These are phyloP conservation scores for Pogona vitticeps DNA, from an alignment of 2,113 vertebrate species.

Conservation along the genomic window DNA sequence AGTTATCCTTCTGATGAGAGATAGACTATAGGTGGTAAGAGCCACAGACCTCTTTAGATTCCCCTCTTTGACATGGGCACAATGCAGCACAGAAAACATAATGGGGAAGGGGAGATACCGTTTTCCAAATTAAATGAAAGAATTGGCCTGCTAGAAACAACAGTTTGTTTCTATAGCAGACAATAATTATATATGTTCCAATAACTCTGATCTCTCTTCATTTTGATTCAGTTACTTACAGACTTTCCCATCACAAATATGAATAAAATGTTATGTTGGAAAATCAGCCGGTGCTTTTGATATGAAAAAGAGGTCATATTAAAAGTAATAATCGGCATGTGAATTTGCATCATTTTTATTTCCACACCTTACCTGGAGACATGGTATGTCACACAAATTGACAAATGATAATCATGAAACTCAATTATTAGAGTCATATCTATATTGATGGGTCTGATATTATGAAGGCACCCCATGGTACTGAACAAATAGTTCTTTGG, in stretches of 20 bases:
- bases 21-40: fast-evolving
- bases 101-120: not conserved
- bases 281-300: slow-evolving; percentile 28
- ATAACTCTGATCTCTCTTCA: slow-evolving; percentile 20
- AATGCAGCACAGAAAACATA: not conserved
- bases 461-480: too few relatives aligned
- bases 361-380: not conserved
- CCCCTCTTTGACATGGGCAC: fast-evolving
- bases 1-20: not conserved
- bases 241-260: slow-evolving; percentile 20
- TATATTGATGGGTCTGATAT: not conserved
- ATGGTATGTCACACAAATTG: too few relatives aligned
- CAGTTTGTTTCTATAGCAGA: slow-evolving; percentile 1
- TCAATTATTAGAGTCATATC: not conserved
- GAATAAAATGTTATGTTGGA: not conserved
- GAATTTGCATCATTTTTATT: not conserved
- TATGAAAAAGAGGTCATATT: slow-evolving; percentile 33
- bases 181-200: not conserved
- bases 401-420: not conserved
- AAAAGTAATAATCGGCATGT: not conserved
- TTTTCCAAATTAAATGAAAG: slow-evolving; percentile 19
- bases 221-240: slow-evolving; percentile 33
- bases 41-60: not conserved
- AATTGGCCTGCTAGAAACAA: not conserved
- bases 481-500: not conserved